Evolutionary conservation across 1,140 invertebrate genomes (phyloP).

Genomic region (Drosophila novamexicana): DNA sequence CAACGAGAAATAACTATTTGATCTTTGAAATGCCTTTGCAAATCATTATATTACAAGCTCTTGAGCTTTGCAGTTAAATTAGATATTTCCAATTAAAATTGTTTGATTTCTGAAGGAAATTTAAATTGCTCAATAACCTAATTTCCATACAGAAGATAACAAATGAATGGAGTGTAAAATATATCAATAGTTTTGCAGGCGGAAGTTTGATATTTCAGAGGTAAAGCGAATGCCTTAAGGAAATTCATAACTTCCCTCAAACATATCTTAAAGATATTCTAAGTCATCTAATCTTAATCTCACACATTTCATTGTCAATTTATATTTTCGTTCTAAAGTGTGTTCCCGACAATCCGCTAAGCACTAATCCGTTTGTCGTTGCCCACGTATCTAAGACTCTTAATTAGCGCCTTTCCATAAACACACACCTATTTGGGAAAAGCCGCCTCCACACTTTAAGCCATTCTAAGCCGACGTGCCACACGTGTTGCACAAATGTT

Average conservation of each 20-base stretch:
- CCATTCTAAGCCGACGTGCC: constrained; percentile 43
- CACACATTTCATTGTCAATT: constrained; percentile 3
- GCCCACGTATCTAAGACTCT: constrained; percentile 9
- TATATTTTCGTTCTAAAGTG: background rate
- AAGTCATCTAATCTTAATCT: background rate
- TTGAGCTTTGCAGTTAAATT: too few relatives aligned
- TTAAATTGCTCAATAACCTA: too few relatives aligned
- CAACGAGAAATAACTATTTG: too few relatives aligned
- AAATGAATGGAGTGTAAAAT: too few relatives aligned
- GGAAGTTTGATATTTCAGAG: too few relatives aligned
- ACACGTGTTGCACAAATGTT: constrained; percentile 49
- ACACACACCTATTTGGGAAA: background rate
- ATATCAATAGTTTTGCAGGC: too few relatives aligned
- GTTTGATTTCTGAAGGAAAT: too few relatives aligned
- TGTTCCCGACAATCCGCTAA: constrained; percentile 2
- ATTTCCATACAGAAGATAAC: too few relatives aligned
- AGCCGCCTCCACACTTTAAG: constrained; percentile 43
- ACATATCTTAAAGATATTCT: background rate
- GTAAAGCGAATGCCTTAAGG: too few relatives aligned
- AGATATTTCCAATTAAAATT: too few relatives aligned
- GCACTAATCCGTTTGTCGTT: constrained; percentile 24
- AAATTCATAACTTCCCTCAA: background rate
- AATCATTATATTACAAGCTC: too few relatives aligned
- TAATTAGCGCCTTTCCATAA: constrained; percentile 28
- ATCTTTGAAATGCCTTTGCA: too few relatives aligned